A percentile compares a stretch with the other conserved stretches of the same genome.
phyloP scores from a whole-genome alignment of 1,140 invertebrate genomes.

The Achatina immaculata region DNA sequence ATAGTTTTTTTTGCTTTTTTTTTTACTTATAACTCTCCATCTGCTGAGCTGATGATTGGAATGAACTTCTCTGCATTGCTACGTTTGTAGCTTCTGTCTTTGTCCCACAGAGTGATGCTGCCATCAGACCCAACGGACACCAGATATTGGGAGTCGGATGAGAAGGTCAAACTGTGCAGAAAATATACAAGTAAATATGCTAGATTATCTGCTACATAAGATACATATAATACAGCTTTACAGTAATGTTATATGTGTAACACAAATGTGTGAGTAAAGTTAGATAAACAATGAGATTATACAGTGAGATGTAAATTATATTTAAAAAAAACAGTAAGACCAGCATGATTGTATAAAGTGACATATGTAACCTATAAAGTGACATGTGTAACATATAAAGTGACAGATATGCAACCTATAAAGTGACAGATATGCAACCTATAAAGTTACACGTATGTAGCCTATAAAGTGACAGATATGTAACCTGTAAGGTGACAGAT shows the following conservation, averaged over 20 bases:
- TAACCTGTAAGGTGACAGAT: too few species aligned
- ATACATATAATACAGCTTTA: background rate
- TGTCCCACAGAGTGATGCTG: constrained; percentile 77
- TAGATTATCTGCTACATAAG: too few species aligned
- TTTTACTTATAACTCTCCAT: background rate
- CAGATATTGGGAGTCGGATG: constrained; percentile 77
- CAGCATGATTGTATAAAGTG: background rate
- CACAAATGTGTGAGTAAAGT: too few species aligned
- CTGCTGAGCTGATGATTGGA: constrained; percentile 22
- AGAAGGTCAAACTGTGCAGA: constrained; percentile 75
- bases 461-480: too few species aligned
- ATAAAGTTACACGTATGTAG: too few species aligned
- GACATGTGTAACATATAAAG: too few species aligned
- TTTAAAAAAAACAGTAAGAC: background rate
- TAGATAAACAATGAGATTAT: too few species aligned
- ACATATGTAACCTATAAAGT: too few species aligned
- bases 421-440: too few species aligned
- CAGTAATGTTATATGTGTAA: background rate
- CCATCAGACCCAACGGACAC: constrained; percentile 76
- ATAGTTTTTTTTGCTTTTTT: too few species aligned
- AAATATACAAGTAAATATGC: constrained; percentile 10
- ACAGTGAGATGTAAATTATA: background rate
- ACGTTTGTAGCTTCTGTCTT: constrained; percentile 42
- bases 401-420: too few species aligned
- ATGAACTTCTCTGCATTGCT: constrained; percentile 34